Evolutionary conservation across 2,113 vertebrate genomes (phyloP), one percentile per base, ranked within the genome.

Genomic region (Chaenogobius annularis): DNA sequence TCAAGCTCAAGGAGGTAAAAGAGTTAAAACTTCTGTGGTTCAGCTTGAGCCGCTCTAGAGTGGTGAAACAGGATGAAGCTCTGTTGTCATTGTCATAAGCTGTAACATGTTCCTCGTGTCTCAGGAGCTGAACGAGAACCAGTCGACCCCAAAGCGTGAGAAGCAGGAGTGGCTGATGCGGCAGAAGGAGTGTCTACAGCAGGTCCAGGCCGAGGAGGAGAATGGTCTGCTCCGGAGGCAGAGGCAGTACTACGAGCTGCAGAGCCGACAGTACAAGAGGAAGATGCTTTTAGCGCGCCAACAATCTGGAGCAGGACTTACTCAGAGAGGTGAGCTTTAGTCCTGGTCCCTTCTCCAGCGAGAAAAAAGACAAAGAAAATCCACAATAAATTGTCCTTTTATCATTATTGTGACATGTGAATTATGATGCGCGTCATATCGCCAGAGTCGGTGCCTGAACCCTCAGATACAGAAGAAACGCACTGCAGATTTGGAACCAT

Each of bases 281-380:
- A 96, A 96, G 89, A 96, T 97, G 96, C 90, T 97, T 64, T 88
- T 97, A 73, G 92, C 95, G 0, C 92, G 94, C 15, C 96, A n/a
- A 97, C 86, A 95, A 95, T 87, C 86, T 96, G 90, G 95, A 97
- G 85, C 96, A 96, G 88, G 96, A 97, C 90, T 92, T 97, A 72
- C 94, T 97, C 19, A 75, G 95, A 87, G 96, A 97, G 95, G 95
- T 95, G 48, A n/a, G 44, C 44, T 10, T 43, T 43, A 43, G 40
- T 9, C 44, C 48, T 50, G 48, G 37, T 31, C 26, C 26, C 4
- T 31, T 4, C 26, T 4, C 26, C 26, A 31, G 26, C 26, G 26
- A 31, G 26, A 31, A 31, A 31, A 31, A 31, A 31, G 1, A n/a
- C n/a, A n/a, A 31, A 31, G 26, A 31, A 31, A 31, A 31, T 31